phyloP scores from a whole-genome alignment of 2,113 vertebrate genomes.

The Melanerpes aurifrons region DNA sequence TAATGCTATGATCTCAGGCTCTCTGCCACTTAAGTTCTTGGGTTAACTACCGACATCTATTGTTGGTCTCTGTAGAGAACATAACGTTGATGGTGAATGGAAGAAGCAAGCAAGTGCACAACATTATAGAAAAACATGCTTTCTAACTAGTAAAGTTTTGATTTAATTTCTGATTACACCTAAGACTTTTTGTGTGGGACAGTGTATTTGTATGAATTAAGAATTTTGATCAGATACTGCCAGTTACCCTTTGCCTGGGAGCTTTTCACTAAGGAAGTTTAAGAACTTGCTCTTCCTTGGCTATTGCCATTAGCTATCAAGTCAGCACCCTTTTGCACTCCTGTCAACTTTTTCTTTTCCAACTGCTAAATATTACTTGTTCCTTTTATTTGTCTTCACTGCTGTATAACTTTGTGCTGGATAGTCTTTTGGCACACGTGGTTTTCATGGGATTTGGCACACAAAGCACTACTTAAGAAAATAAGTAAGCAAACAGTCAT shows the following conservation, averaged over 20 bases:
- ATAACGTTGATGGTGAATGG: conserved; percentile 56
- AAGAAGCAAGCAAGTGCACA: conserved; percentile 57
- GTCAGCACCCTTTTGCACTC: background rate
- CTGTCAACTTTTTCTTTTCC: background rate
- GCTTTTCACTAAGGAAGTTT: background rate
- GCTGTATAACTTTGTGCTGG: background rate
- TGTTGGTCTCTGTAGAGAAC: conserved; percentile 61
- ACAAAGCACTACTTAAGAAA: background rate
- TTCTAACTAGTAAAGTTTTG: conserved; percentile 51
- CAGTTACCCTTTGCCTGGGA: background rate
- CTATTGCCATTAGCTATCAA: background rate
- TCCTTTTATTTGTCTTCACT: background rate
- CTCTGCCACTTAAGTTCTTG: conserved; percentile 61
- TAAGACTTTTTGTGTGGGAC: background rate
- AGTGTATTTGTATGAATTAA: background rate
- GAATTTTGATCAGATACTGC: background rate
- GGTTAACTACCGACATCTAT: conserved; percentile 65
- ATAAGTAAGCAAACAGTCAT: background rate
- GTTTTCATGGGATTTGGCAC: background rate
- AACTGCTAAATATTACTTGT: background rate
- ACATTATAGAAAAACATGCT: conserved; percentile 49
- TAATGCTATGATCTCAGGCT: conserved; percentile 61
- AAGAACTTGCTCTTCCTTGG: conserved; percentile 8
- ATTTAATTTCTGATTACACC: conserved; percentile 54
- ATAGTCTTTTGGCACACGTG: background rate